Evolutionary conservation across 2,113 vertebrate genomes (phyloP).

Genomic region (Columba livia): DNA sequence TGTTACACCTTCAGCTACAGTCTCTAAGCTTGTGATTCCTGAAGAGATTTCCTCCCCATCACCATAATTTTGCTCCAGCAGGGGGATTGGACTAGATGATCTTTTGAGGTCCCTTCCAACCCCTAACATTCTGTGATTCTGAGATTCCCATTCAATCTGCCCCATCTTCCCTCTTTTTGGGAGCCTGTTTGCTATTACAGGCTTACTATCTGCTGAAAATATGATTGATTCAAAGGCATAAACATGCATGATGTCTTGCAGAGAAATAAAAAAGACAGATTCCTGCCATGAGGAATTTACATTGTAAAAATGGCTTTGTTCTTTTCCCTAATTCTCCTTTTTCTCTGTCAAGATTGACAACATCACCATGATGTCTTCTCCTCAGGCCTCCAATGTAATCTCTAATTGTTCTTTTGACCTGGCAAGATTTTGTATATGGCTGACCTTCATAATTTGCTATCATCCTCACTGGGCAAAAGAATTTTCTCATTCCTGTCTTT

Average conservation of each 20-base stretch:
- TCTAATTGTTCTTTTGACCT: background rate
- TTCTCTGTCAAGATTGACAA: background rate
- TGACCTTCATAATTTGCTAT: conserved; percentile 5
- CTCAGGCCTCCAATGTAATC: background rate
- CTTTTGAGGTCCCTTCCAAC: too few relatives aligned
- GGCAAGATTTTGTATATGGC: background rate
- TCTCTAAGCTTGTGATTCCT: background rate
- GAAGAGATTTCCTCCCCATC: background rate
- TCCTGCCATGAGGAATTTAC: background rate
- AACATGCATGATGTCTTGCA: background rate
- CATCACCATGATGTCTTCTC: background rate
- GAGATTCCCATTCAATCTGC: background rate
- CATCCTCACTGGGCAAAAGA: background rate
- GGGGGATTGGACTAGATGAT: too few relatives aligned
- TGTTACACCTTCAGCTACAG: background rate
- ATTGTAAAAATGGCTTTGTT: background rate
- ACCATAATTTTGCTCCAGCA: background rate
- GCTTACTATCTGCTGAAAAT: background rate
- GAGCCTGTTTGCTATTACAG: background rate
- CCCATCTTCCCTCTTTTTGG: background rate
- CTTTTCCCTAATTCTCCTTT: background rate
- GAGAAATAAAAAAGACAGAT: conserved; percentile 8
- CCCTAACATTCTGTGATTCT: too few relatives aligned
- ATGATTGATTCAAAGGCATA: background rate
- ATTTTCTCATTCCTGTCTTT: background rate